These are phyloP conservation scores for Antheraea assamensis DNA, from an alignment of 2,888 invertebrate species.

Conservation along the genomic window DNA sequence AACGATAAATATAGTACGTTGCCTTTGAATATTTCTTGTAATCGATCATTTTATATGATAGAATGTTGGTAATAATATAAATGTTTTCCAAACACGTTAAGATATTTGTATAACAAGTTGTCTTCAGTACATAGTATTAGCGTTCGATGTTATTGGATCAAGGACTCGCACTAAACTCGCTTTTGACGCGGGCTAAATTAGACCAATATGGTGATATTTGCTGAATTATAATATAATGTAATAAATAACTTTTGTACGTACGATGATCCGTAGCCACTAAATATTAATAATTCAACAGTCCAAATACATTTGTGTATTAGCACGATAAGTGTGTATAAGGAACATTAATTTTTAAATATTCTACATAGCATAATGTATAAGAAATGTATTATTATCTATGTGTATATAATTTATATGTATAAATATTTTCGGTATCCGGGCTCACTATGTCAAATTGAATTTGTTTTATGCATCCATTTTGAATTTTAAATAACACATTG, in stretches of 20 bases:
- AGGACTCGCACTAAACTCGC: conserved; percentile 49
- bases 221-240: conserved; percentile 46
- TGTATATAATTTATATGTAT: not conserved
- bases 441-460: conserved; percentile 2
- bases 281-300: conserved; percentile 34
- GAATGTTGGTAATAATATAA: not conserved
- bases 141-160: conserved; percentile 42
- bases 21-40: not conserved
- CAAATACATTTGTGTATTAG: conserved; percentile 37
- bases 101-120: conserved; percentile 19
- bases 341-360: conserved; percentile 13
- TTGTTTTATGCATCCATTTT: not conserved
- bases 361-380: conserved; percentile 16
- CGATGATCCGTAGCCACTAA: conserved; percentile 50
- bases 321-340: conserved; percentile 24
- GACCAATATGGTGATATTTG: conserved; percentile 41
- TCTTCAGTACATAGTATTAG: conserved; percentile 20
- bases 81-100: not conserved
- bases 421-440: conserved; percentile 1
- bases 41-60: not conserved
- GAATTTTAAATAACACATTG: not conserved
- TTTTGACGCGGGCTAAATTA: conserved; percentile 51
- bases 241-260: conserved; percentile 52
- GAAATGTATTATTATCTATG: conserved; percentile 14
- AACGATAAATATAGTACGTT: not conserved